Evolutionary conservation across 2,888 invertebrate species (phyloP), one percentile per base, ranked within the genome.

Genomic region (Eledona agricola): DNA sequence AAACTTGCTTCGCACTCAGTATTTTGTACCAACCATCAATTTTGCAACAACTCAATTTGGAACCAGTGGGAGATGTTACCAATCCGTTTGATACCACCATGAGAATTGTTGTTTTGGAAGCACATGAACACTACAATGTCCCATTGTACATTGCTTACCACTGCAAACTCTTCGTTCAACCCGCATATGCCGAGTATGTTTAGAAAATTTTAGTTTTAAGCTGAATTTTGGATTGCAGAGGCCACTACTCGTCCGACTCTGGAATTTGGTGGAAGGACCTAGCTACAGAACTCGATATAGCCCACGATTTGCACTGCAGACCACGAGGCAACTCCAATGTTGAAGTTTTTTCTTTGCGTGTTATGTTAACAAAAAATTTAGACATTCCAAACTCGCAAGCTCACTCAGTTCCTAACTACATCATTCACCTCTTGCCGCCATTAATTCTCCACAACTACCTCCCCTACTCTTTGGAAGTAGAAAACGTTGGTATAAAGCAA

Each of bases 231-330:
- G n/a, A n/a, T 71, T 71, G 7, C 64, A 86, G 83, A 62, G 86
- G 85, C 51, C 88, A 88, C 69, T 84, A 87, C 64, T 82, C 86
- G 5, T 86, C 88, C 15, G 83, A 84, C 1, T 82, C 82, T 50
- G 87, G 88, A 1, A 83, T 91, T 26, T 90, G 89, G 86, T 92
- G 91, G 91, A 85, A 84, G 77, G 90, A 91, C 59, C 73, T 91
- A 52, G 84, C 84, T 0, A 82, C 81, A 2, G 84, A 86, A 60
- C 76, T 86, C 52, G 87, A 86, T 29, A 80, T 80, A 0, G 80
- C 86, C 1, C 82, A 84, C 50, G 86, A 88, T 65, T 77, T 89
- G 59, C 80, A 82, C 51, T 92, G 91, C 67, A 80, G 81, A 2
- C 82, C 87, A 2, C 85, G 86, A 67, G 80, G 78, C 4, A 81